A percentile compares a stretch with the other conserved stretches of the same genome.
Evolutionary conservation across 2,888 invertebrate species (phyloP).

Genomic region (Dolomedes plantarius): DNA sequence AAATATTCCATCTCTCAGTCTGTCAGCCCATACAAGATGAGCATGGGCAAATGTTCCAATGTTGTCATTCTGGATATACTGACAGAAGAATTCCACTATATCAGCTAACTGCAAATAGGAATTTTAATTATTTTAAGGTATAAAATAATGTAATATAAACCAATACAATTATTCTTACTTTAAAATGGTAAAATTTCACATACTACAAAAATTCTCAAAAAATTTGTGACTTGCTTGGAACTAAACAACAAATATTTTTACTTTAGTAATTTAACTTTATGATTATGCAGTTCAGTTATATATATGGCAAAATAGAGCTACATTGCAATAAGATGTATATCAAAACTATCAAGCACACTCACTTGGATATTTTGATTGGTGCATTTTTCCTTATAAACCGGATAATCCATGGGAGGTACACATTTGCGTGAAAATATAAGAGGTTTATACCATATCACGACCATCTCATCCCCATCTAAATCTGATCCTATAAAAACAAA

Average conservation of each 20-base stretch:
- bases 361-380: slow-evolving; percentile 17
- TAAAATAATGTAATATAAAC: too few relatives aligned
- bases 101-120: slow-evolving; percentile 72
- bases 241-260: too few relatives aligned
- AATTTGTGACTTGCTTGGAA: too few relatives aligned
- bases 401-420: slow-evolving; percentile 72
- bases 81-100: slow-evolving; percentile 76
- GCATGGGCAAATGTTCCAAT: slow-evolving; percentile 76
- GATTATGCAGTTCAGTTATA: too few relatives aligned
- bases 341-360: not conserved
- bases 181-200: too few relatives aligned
- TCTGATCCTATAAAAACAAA: slow-evolving; percentile 75
- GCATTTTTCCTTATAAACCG: slow-evolving; percentile 46
- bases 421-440: slow-evolving; percentile 74
- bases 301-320: too few relatives aligned
- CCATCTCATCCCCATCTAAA: slow-evolving; percentile 78
- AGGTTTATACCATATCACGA: slow-evolving; percentile 76
- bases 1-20: slow-evolving; percentile 74
- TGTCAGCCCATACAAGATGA: slow-evolving; percentile 76
- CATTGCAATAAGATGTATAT: too few relatives aligned
- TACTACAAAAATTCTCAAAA: too few relatives aligned
- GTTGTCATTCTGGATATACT: slow-evolving; percentile 76
- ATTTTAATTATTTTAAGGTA: too few relatives aligned
- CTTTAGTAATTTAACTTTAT: too few relatives aligned
- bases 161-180: too few relatives aligned